Evolutionary conservation across 2,888 invertebrate species (phyloP).

Genomic region (Resseliella maxima): DNA sequence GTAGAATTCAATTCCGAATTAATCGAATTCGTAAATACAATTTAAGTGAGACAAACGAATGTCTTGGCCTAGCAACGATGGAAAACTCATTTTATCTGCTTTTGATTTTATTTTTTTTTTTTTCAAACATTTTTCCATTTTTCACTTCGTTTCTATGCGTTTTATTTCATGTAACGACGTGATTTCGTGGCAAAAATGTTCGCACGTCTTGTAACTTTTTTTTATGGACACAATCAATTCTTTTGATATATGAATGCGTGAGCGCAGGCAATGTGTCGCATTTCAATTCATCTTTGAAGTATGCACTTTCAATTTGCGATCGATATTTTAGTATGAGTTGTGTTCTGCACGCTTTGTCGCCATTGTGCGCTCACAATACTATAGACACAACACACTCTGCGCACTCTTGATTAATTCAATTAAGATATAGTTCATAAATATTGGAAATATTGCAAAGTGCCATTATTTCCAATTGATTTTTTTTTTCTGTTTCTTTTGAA

Average conservation of each 20-base stretch:
- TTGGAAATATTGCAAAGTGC: not conserved
- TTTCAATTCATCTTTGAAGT: conserved; percentile 34
- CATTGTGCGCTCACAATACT: too few species aligned
- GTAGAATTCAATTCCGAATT: conserved; percentile 25
- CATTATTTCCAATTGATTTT: not conserved
- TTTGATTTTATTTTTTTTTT: not conserved
- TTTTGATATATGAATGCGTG: not conserved
- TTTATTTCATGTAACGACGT: too few species aligned
- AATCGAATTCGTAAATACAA: conserved; percentile 40
- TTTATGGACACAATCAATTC: not conserved
- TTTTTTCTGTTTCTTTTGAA: not conserved
- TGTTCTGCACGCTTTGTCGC: not conserved
- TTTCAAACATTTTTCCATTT: not conserved
- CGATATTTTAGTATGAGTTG: not conserved
- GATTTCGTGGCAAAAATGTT: conserved; percentile 17
- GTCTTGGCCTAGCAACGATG: not conserved
- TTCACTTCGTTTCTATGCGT: not conserved
- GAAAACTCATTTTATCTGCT: not conserved
- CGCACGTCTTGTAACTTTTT: conserved; percentile 29
- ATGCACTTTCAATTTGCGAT: not conserved
- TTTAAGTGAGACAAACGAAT: conserved; percentile 28
- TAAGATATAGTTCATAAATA: conserved; percentile 48
- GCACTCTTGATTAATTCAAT: conserved; percentile 4
- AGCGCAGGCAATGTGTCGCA: conserved; percentile 22
- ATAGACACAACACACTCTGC: too few species aligned